Evolutionary conservation across 1,140 invertebrate species (phyloP), one percentile per base, ranked within the genome.

Genomic region (Caligus rogercresseyi): DNA sequence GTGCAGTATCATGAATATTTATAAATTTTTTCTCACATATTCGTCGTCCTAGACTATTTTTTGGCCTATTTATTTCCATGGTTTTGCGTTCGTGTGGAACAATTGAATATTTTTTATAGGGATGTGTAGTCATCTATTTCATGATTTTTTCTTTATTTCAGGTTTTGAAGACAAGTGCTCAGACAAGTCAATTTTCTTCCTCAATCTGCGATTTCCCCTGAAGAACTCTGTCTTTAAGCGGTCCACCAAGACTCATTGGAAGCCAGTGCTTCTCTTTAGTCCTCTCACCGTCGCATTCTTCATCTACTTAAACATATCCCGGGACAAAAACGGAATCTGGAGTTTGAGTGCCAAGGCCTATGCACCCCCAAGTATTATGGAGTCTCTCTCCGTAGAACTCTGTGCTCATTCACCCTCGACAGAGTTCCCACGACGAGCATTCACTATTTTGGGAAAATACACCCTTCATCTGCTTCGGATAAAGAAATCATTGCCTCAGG

Each of bases 151-250:
- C n/a, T 16, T 14, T 25, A 7, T 57, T 57, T 21, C 55, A 57
- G 55, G 55, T 57, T 57, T 16, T 57, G 23, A 57, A 57, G 25
- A 23, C 55, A 15, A 57, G 25, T 19, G 13, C 55, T 7, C 23
- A 20, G 13, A 21, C 16, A 20, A 19, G 13, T 23, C 23, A 57
- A 7, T 57, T 57, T 57, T 16, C 23, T 7, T 57, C 55, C 14
- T 19, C 55, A 15, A 57, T 57, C 25, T 16, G 55, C 13, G 55
- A 57, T 21, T 57, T 57, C 11, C 55, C 18, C 13, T 13, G 13
- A 25, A 13, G 14, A 16, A 57, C 13, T 19, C 55, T 13, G 55
- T 57, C 4, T 57, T 57, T 23, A 19, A 16, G 15, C 21, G 23
- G 16, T 7, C 16, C 7, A 21, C 55, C 16, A 11, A 16, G 11